Evolutionary conservation across 2,888 invertebrate species (phyloP).

Genomic region (Archips crataeganus): DNA sequence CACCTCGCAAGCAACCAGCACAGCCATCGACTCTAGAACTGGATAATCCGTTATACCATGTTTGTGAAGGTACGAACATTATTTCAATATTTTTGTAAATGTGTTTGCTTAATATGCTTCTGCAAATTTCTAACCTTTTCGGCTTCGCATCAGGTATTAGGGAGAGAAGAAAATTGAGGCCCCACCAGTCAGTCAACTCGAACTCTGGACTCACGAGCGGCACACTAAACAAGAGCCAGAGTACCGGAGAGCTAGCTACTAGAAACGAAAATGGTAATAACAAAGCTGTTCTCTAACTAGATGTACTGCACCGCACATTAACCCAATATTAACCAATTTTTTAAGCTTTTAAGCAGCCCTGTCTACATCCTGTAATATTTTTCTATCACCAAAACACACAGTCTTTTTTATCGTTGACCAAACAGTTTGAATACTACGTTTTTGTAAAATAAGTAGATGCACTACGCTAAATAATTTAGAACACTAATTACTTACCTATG

Average conservation of each 20-base stretch:
- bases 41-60: conserved; percentile 93
- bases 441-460: too few relatives aligned
- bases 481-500: neutral
- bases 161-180: conserved; percentile 78
- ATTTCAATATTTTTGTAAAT: conserved; percentile 55
- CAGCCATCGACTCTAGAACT: conserved; percentile 74
- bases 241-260: conserved; percentile 83
- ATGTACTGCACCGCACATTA: conserved; percentile 13
- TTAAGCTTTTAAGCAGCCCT: conserved; percentile 23
- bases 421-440: neutral
- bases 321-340: neutral
- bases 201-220: conserved; percentile 57
- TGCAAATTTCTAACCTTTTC: conserved; percentile 62
- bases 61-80: conserved; percentile 88
- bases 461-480: neutral
- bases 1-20: conserved; percentile 64
- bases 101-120: conserved; percentile 51
- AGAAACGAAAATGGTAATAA: conserved; percentile 75
- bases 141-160: conserved; percentile 74
- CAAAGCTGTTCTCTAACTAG: conserved; percentile 17
- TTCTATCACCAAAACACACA: neutral
- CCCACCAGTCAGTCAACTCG: conserved; percentile 72
- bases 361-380: conserved; percentile 9
- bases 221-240: conserved; percentile 84
- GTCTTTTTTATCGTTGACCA: neutral